Evolutionary conservation across 2,113 vertebrate species (phyloP), one percentile per base, ranked within the genome.

Genomic region (Uria lomvia): DNA sequence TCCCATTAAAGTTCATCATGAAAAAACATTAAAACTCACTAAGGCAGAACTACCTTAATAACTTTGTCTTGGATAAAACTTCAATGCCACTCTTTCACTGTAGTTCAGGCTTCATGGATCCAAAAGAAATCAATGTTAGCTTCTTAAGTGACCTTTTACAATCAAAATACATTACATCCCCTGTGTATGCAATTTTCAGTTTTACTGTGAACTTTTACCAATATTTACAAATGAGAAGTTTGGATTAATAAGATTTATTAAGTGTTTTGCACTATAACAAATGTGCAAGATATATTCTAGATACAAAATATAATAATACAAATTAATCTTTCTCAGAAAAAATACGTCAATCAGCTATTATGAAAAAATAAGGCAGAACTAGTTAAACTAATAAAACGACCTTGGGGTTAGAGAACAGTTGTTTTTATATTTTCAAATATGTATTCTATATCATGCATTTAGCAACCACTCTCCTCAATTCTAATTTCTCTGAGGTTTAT

Each of bases 51-150:
- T 62, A 8, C 59, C 59, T 73, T 19, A 30, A 36, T 72, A 65
- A 29, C 19, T 90, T 72, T 63, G 3, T 65, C 27, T 77, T 72
- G 43, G 14, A 49, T 43, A 42, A 78, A 47, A 59, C 19, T 76
- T 92, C 18, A 77, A 14, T 27, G 29, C 6, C 7, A 8, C n/a
- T 53, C 12, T 47, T 80, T 63, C 45, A 55, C 11, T 0, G 0
- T 7, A 49, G 6, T 55, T 80, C 23, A 55, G 19, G 5, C 84
- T 76, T 84, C 63, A 77, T 2, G 2, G 22, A 50, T 73, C 6
- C 38, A 40, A 60, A 60, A 56, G 4, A 65, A 82, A 86, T 29
- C 19, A 10, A 3, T 23, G 5, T 34, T 56, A 65, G 8, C 6
- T 90, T 80, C 26, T 65, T 50, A 73, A 67, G 21, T 24, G 42